Base-by-base conservation (phyloP, 2,888 invertebrate genomes). In the Drosophila paranaensis region DNA sequence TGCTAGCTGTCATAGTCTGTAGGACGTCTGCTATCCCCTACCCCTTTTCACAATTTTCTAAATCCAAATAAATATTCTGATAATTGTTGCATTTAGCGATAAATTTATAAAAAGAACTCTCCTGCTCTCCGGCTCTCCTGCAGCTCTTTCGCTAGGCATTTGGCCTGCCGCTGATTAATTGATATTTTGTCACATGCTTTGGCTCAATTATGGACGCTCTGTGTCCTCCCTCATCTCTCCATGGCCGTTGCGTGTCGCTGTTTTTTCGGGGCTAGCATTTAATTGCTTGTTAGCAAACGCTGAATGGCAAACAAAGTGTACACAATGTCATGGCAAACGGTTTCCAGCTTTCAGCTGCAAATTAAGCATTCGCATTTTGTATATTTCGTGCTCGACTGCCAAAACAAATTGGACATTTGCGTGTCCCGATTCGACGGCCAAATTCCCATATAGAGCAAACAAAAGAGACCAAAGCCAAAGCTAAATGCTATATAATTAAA, bases 361-460 rank as follows among this genome's bases (percentile, higher is more conserved):
- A 85, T 85, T 78, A 80, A 85, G 85, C 80, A 50, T 35, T 68
- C 69, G 67, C 77, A 78, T 82, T 82, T 77, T 20, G 35, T 50
- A 71, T 70, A 64, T 60, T 74, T 85, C 74, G 74, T 82, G 82
- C 74, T 77, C 64, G 56, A 48, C 70, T 74, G 71, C 63, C 79
- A 72, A 86, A 50, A 85, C 85, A 87, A 86, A 86, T 87, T 87
- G 75, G 83, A 70, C 61, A 71, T 80, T 86, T 82, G 85, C 87
- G 85, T 86, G 85, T 54, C 72, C 60, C 65, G 75, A 71, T 77
- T 74, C 53, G 58, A 64, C 54, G 45, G 65, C 25, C 40, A 16
- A 54, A 40, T 53, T 27, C 53, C 30, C 55, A 42, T 64, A 53
- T 57, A n/a, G 13, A 39, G 45, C n/a, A 42, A 48, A 16, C 2